phyloP scores from a whole-genome alignment of 2,888 invertebrate genomes.

The Chymomyza procnemis region DNA sequence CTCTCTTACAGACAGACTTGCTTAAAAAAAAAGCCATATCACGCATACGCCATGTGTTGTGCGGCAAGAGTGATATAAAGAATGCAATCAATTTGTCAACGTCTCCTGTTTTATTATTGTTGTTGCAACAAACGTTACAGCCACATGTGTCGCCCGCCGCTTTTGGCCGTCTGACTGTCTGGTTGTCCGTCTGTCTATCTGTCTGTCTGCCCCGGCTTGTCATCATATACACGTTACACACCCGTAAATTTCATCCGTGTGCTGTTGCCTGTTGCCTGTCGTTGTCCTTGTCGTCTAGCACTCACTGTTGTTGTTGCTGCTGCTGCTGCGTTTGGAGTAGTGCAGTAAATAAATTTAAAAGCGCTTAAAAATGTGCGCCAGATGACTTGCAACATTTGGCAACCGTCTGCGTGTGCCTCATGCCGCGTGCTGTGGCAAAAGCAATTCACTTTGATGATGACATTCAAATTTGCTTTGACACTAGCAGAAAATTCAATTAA shows the following conservation, averaged over 20 bases:
- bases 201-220: constrained; percentile 42
- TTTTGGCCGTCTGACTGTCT: not conserved
- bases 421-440: not conserved
- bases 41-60: constrained; percentile 63
- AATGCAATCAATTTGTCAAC: constrained; percentile 73
- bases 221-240: constrained; percentile 63
- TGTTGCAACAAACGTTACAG: constrained; percentile 25
- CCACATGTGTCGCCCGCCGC: constrained; percentile 12
- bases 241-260: constrained; percentile 57
- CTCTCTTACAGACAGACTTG: not conserved
- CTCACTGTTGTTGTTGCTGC: constrained; percentile 6
- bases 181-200: constrained; percentile 15
- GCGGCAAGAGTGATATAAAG: constrained; percentile 48
- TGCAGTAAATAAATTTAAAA: constrained; percentile 66
- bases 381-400: constrained; percentile 49
- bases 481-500: constrained; percentile 66
- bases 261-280: constrained; percentile 41
- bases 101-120: constrained; percentile 40
- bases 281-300: constrained; percentile 10
- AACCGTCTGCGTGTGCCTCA: not conserved
- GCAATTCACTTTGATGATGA: constrained; percentile 44
- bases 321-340: constrained; percentile 21
- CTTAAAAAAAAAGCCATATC: constrained; percentile 28
- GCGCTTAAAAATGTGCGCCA: constrained; percentile 38
- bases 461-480: constrained; percentile 64